phyloP scores from a whole-genome alignment of 2,113 vertebrate genomes.

The Oreochromis niloticus region DNA sequence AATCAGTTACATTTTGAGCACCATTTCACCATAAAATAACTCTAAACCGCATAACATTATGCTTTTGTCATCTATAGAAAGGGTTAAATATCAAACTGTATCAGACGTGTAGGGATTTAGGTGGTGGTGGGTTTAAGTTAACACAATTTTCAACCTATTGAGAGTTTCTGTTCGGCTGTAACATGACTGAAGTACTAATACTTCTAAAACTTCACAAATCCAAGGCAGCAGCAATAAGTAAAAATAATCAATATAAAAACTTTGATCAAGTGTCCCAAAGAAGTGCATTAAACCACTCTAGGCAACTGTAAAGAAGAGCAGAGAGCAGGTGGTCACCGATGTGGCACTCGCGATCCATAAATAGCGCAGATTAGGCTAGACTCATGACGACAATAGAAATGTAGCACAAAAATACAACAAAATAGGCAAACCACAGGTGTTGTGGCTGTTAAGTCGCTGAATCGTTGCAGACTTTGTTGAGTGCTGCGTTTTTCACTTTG shows the following conservation, averaged over 20 bases:
- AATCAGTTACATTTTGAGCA: not conserved
- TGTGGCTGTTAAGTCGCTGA: constrained; percentile 14
- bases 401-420: constrained; percentile 15
- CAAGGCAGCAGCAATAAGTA: not conserved
- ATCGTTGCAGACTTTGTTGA: constrained; percentile 11
- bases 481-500: constrained; percentile 33
- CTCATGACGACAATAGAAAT: constrained; percentile 8
- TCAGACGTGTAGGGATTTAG: not conserved
- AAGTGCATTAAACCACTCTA: not conserved
- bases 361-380: not conserved
- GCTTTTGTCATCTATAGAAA: not conserved
- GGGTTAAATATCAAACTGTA: not conserved
- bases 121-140: not conserved
- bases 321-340: not conserved
- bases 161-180: not conserved
- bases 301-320: not conserved
- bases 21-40: not conserved
- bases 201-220: not conserved
- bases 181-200: not conserved
- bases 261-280: not conserved
- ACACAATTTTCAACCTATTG: not conserved
- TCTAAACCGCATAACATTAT: not conserved
- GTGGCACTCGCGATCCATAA: not conserved
- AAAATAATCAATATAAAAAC: not conserved
- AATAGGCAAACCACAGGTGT: constrained; percentile 34